Base-by-base conservation (phyloP, 2,888 invertebrate genomes). In the Apodemia zela region DNA sequence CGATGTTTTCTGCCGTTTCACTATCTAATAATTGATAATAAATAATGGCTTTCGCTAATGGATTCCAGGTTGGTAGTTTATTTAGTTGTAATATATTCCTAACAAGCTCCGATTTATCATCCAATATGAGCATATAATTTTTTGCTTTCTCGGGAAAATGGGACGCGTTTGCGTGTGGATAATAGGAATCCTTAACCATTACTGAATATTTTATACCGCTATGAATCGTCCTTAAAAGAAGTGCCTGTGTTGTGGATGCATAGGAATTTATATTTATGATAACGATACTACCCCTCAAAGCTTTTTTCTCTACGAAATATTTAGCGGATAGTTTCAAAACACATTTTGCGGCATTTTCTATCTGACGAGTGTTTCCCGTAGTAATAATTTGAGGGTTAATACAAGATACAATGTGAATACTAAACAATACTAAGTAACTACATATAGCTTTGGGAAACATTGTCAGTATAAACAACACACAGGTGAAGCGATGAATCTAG, bases 121-220 rank as follows among this genome's bases (percentile, higher is more conserved):
- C 90, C 68, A 92, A 80, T 79, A 92, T 86, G 79, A 92, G 79
- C 88, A 92, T 87, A 78, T 92, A 92, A 82, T 92, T 92, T 80
- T 92, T 91, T 65, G 92, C 92, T 80, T 89, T 92, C 78, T 92
- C 92, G 18, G 87, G 90, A 69, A 92, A 92, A 79, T 92, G 92
- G 47, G 92, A 90, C 63, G 92, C 92, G 76, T 92, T 92, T 63
- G 85, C 86, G 73, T 92, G 92, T 66, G 79, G 81, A 66, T 85
- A 87, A 72, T 82, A 86, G 69, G 91, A 90, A 76, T 92, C 89
- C 77, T 92, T 92, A 71, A 89, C 88, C 92, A 92, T 92, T 68
- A 92, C 80, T 63, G 92, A 89, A 77, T 89, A 92, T 72, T 89
- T 85, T 65, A 83, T 84, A 33, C 90, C 89, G 10, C 81, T 77